These are phyloP conservation scores for Arrhamphus sclerolepis DNA, from an alignment of 2,797 vertebrate species.

Conservation along the genomic window DNA sequence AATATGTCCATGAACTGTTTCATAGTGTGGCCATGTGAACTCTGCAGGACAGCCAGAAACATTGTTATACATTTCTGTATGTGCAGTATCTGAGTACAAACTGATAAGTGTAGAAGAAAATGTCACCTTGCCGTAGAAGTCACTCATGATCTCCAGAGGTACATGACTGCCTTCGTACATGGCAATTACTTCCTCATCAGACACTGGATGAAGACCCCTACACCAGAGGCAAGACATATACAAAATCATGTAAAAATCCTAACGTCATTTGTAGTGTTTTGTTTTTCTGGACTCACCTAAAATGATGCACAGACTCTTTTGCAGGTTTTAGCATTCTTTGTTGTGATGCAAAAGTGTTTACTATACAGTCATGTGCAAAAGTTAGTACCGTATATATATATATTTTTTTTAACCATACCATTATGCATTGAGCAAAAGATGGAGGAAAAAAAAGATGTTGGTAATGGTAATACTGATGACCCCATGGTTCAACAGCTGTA, in stretches of 20 bases:
- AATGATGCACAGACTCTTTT: too few species aligned
- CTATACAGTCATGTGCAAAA: too few species aligned
- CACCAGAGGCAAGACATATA: constrained; percentile 23
- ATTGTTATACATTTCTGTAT: constrained; percentile 1
- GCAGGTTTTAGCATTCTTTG: not conserved
- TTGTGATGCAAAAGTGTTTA: not conserved
- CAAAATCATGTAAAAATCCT: constrained; percentile 1
- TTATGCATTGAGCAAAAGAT: too few species aligned
- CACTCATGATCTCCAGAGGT: constrained; percentile 97
- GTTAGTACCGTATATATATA: too few species aligned
- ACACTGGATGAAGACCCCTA: constrained; percentile 93
- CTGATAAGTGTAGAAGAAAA: not conserved
- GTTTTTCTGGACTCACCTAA: not conserved
- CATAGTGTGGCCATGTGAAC: constrained; percentile 94
- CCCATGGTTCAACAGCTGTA: too few species aligned
- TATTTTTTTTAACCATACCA: too few species aligned
- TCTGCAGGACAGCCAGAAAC: constrained; percentile 75
- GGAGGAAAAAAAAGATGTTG: too few species aligned
- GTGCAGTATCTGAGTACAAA: not conserved
- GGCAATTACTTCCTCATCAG: constrained; percentile 94
- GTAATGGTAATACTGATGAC: too few species aligned
- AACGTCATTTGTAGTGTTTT: not conserved
- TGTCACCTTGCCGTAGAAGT: constrained; percentile 97
- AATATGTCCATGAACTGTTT: constrained; percentile 99
- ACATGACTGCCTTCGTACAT: constrained; percentile 98